A percentile compares a stretch with the other conserved stretches of the same genome.
phyloP scores from a whole-genome alignment of 1,140 invertebrate species.

The Plectus sambesii region DNA sequence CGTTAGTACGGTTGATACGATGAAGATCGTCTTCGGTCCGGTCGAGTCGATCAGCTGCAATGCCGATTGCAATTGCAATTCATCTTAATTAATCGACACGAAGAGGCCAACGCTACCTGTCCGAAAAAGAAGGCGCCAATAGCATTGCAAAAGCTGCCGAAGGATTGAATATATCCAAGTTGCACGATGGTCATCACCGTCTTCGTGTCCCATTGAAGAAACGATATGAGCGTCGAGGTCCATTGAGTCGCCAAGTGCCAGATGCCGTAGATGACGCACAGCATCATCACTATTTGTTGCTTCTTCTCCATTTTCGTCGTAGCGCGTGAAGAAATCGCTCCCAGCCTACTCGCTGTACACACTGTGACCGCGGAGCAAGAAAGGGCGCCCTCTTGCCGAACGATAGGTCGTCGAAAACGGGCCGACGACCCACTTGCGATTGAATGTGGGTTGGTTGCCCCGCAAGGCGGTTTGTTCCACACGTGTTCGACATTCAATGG shows the following conservation, averaged over 20 bases:
- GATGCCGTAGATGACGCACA: constrained; percentile 42
- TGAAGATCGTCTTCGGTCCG: constrained; percentile 42
- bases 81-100: no score
- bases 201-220: constrained; percentile 43
- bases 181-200: constrained; percentile 43
- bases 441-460: no score
- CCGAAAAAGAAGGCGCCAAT: constrained; percentile 39
- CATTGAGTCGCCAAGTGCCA: constrained; percentile 45
- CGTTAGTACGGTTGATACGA: constrained; percentile 39
- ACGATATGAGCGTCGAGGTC: constrained; percentile 43
- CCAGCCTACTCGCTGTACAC: no score
- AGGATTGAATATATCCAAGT: constrained; percentile 44
- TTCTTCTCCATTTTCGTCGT: constrained; percentile 39
- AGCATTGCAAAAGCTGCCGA: constrained; percentile 40
- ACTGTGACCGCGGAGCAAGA: no score
- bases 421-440: no score
- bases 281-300: constrained; percentile 32
- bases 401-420: no score
- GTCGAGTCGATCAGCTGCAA: constrained; percentile 34
- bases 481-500: no score
- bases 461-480: no score
- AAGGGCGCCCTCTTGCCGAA: no score
- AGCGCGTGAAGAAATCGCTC: no score
- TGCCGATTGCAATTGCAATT: neutral
- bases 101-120: constrained; percentile 26